Evolutionary conservation across 2,888 invertebrate species (phyloP).

Genomic region (Mesoligia furuncula): DNA sequence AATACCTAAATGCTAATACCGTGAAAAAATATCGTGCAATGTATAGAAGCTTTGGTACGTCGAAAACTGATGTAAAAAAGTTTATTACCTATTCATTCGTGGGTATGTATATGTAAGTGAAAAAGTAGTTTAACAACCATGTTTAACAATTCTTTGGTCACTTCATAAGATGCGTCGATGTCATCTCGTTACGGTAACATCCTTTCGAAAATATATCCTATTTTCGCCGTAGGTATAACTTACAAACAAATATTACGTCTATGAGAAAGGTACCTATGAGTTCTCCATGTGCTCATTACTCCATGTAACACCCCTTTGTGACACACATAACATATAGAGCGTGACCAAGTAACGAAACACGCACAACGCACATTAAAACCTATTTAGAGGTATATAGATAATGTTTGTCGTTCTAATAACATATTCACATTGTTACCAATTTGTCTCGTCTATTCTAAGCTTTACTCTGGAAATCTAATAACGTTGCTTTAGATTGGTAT

Average conservation of each 20-base stretch:
- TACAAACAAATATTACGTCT: background rate
- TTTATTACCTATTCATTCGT: background rate
- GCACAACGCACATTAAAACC: conserved; percentile 72
- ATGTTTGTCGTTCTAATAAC: conserved; percentile 56
- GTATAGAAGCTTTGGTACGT: too few relatives aligned
- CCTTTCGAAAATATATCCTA: background rate
- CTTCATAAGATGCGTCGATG: background rate
- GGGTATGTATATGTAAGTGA: background rate
- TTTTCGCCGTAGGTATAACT: background rate
- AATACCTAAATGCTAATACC: background rate
- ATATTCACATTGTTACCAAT: conserved; percentile 37
- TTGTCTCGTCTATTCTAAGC: background rate
- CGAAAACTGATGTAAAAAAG: background rate
- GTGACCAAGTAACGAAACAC: conserved; percentile 66
- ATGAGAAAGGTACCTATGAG: background rate
- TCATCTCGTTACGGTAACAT: background rate
- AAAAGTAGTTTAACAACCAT: background rate
- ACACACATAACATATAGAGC: conserved; percentile 63
- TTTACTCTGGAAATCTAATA: background rate
- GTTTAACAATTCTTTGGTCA: background rate
- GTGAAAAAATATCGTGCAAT: background rate
- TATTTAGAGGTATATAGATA: conserved; percentile 62
- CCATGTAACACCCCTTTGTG: conserved; percentile 59
- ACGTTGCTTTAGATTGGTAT: background rate
- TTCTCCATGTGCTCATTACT: conserved; percentile 39